Base-by-base conservation (phyloP, 2,797 vertebrate genomes). In the Pangasius djambal region DNA sequence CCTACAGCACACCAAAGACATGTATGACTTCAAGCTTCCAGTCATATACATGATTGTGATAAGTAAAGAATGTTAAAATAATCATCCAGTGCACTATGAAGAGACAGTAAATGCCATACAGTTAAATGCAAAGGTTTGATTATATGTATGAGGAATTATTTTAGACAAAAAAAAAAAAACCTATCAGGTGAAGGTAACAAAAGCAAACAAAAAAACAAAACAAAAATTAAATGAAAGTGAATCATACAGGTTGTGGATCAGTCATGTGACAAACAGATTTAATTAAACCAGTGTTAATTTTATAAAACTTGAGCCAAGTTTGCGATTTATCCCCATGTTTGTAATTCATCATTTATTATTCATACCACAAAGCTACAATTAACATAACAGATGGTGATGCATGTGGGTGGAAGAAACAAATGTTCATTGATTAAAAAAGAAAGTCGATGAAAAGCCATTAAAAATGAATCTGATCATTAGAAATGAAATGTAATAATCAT, bases 341-440 rank as follows among this genome's bases (percentile, higher is more conserved):
- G 18, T 63, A 59, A 72, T 79, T 77, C 34, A 85, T 34, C 16
- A 31, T 40, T 89, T 78, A 25, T 7, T 78, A 78, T 89, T 85
- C 28, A 74, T 44, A 74, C 52, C 85, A 86, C 85, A 86, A 61
- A 86, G 85, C 70, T 75, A 61, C 85, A 87, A 69, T 75, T 65
- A 34, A 83, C 59, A 57, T 65, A 67, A 78, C 86, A 84, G 89
- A 75, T 86, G 34, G 82, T 63, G 70, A 50, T 40, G 59, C 44
- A 78, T 87, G 72, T 87, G 69, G 55, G 34, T 75, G 52, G 31
- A 86, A 86, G 55, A 59, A 75, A 44, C 85, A 86, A 86, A 75
- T 86, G 37, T 75, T 75, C 85, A 75, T 86, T 86, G 85, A 86
- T 75, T 72, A 86, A 75, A 72, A 72, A 86, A 59, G 52, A 75